These are phyloP conservation scores for Papilio dardanus DNA, from an alignment of 1,140 invertebrate species.

Conservation along the genomic window DNA sequence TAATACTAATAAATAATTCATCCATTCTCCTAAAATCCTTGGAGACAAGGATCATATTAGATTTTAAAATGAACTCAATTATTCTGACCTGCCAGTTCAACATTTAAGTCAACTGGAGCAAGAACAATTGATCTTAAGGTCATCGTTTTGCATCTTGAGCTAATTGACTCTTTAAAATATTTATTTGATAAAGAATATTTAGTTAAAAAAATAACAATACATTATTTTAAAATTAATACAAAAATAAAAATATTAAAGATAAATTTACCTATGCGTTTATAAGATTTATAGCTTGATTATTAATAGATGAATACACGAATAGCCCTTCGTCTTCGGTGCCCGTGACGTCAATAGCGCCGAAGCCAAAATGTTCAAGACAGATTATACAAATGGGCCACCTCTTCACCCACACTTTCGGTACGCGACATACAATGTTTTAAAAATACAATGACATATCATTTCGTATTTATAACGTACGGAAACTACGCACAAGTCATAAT, in stretches of 20 bases:
- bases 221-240: neutral
- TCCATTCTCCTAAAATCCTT: constrained; percentile 28
- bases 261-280: constrained; percentile 44
- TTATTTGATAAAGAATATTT: neutral
- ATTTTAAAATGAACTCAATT: constrained; percentile 2
- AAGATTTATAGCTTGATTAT: constrained; percentile 56
- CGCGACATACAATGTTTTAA: constrained; percentile 55
- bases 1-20: constrained; percentile 6
- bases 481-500: constrained; percentile 7
- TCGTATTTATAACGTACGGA: constrained; percentile 33
- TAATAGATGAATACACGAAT: constrained; percentile 72
- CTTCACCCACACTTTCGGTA: constrained; percentile 52
- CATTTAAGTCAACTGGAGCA: constrained; percentile 21
- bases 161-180: neutral
- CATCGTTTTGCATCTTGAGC: constrained; percentile 29
- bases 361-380: constrained; percentile 59
- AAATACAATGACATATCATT: constrained; percentile 48
- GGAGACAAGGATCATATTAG: neutral
- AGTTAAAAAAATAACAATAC: too few relatives aligned
- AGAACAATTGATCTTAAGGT: constrained; percentile 38
- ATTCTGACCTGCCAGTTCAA: neutral
- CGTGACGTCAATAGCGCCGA: constrained; percentile 63
- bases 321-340: constrained; percentile 61
- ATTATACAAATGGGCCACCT: constrained; percentile 61
- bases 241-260: neutral